phyloP scores from a whole-genome alignment of 2,113 vertebrate species.

The Acanthochromis polyacanthus region DNA sequence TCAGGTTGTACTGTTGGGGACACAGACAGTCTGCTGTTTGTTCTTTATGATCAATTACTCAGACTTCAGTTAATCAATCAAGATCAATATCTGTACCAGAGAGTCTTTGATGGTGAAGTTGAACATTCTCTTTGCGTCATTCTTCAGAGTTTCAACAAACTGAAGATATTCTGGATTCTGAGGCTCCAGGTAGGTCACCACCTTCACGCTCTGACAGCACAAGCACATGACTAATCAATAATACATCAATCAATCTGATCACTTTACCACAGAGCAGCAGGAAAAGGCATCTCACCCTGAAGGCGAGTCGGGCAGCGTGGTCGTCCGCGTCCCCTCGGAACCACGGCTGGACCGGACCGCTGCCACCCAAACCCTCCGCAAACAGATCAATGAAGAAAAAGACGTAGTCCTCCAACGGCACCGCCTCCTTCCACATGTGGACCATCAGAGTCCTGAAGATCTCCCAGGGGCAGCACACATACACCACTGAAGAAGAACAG shows the following conservation, averaged over 20 bases:
- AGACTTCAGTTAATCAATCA: neutral
- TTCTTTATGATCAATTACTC: neutral
- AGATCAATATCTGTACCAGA: constrained; percentile 77
- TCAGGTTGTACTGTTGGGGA: constrained; percentile 85
- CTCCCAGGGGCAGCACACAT: constrained; percentile 89
- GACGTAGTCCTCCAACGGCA: constrained; percentile 86
- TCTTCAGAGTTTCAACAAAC: constrained; percentile 85
- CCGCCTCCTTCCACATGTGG: constrained; percentile 81
- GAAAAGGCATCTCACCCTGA: constrained; percentile 81
- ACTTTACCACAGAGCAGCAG: neutral
- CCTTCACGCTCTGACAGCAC: constrained; percentile 87
- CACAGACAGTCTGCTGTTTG: neutral
- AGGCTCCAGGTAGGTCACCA: constrained; percentile 89
- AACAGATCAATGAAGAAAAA: constrained; percentile 96
- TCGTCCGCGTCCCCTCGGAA: constrained; percentile 86
- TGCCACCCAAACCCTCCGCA: constrained; percentile 84
- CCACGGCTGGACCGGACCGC: constrained; percentile 85
- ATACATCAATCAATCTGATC: neutral
- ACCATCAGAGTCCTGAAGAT: constrained; percentile 89
- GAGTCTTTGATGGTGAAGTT: constrained; percentile 89
- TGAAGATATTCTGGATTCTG: constrained; percentile 85
- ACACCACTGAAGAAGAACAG: constrained; percentile 86
- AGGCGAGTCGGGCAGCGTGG: constrained; percentile 82
- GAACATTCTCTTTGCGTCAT: constrained; percentile 80
- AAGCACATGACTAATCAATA: neutral